Conservation (phyloP, 2,888 invertebrate genomes). For the Heliconius ismenius region DNA sequence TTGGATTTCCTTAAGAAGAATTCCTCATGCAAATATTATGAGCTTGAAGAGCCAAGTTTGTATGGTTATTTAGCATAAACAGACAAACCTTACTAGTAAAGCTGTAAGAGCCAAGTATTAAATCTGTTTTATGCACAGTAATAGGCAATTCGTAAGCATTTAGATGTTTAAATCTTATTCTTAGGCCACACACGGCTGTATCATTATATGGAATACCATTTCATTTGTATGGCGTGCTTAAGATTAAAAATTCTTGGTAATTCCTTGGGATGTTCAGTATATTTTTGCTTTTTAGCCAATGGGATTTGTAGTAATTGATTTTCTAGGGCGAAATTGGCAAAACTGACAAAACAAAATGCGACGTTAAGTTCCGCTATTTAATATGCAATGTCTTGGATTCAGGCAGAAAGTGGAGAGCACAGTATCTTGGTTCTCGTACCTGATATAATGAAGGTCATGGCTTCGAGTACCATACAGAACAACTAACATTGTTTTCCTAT, state of each 20-base stretch:
- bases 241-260: constrained; percentile 5
- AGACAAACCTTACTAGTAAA: constrained; percentile 41
- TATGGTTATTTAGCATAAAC: constrained; percentile 61
- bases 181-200: constrained; percentile 40
- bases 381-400: neutral
- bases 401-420: neutral
- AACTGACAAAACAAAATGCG: neutral
- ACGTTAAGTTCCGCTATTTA: neutral
- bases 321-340: no score
- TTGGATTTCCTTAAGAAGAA: constrained; percentile 52
- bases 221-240: constrained; percentile 3
- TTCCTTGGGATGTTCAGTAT: neutral
- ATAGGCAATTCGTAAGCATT: constrained; percentile 45
- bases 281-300: neutral
- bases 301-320: no score
- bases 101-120: constrained; percentile 38
- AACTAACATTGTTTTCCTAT: neutral
- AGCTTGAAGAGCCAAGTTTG: constrained; percentile 53
- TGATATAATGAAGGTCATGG: neutral
- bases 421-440: neutral
- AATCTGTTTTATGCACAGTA: constrained; percentile 43
- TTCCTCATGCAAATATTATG: constrained; percentile 55
- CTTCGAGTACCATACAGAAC: neutral
- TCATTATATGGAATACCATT: constrained; percentile 19
- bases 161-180: constrained; percentile 39